Evolutionary conservation across 2,113 vertebrate species (phyloP), one percentile per base, ranked within the genome.

Genomic region (Felis catus): DNA sequence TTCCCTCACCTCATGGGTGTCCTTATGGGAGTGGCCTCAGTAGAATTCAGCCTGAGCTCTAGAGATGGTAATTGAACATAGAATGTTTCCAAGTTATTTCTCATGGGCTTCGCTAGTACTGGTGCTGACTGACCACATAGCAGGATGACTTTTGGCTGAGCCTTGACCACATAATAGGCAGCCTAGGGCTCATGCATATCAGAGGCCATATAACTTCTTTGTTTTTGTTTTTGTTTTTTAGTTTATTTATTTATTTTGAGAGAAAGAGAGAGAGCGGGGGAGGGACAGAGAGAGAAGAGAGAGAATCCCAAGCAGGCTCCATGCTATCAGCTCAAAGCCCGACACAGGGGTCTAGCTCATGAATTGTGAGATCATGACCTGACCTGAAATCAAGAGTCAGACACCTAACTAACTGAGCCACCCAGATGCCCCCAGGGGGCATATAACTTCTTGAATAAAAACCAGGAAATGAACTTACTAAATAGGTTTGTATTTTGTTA

Each of bases 401-500:
- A 61, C 58, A 61, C 21, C 23, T 61, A 25, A 61, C 58, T 21
- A 61, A 23, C 58, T 61, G 58, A 61, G 58, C 58, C 21, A 61
- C 58, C 58, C 58, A 61, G 21, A 21, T 7, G 23, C 58, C 58
- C 58, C 19, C 58, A 61, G 58, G 9, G 21, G 58, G 55, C 27
- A 41, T 87, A 23, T 71, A 21, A 76, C 19, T 89, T 78, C 55
- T 73, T 92, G 63, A 89, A 89, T 88, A 68, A 94, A 92, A 96
- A 83, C 82, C 90, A 13, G 33, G 48, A 88, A 71, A 58, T 79
- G 16, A 79, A 11, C 31, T 94, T 94, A 58, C 0, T 74, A 87
- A 86, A 48, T 70, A 95, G 74, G 1, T 91, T 87, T 87, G 16
- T 87, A 65, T 68, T 94, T 96, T 83, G 18, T 81, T 95, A 82